These are phyloP conservation scores for Tetranychus piercei DNA, from an alignment of 2,888 invertebrate species.

Conservation along the genomic window DNA sequence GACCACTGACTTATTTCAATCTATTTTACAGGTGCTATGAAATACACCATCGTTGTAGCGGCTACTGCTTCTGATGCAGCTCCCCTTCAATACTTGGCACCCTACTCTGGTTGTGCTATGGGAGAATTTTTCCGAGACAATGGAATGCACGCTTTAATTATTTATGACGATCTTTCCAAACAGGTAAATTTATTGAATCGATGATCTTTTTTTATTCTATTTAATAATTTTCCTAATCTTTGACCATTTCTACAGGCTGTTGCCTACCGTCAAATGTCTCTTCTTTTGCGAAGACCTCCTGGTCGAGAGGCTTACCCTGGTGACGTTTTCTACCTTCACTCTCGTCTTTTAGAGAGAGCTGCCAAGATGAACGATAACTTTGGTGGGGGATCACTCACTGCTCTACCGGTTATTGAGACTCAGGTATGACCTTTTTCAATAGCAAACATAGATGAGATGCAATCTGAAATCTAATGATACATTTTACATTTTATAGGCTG, in stretches of 20 bases:
- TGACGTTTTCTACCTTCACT: slow-evolving; percentile 99
- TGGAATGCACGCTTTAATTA: slow-evolving; percentile 96
- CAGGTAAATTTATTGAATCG: slow-evolving; percentile 38
- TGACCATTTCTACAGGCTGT: slow-evolving; percentile 45
- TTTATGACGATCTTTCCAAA: slow-evolving; percentile 98
- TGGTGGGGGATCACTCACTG: slow-evolving; percentile 91
- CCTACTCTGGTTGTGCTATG: slow-evolving; percentile 99
- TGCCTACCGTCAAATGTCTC: slow-evolving; percentile 96
- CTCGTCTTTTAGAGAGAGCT: slow-evolving; percentile 92
- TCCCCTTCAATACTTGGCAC: slow-evolving; percentile 93
- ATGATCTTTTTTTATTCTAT: background rate
- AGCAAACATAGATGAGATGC: background rate
- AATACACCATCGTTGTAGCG: slow-evolving; percentile 89
- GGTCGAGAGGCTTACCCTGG: slow-evolving; percentile 99
- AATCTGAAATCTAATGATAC: background rate
- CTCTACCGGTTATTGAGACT: slow-evolving; percentile 87
- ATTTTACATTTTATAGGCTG: slow-evolving; percentile 43
- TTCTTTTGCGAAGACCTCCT: slow-evolving; percentile 94
- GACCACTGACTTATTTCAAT: slow-evolving; percentile 28
- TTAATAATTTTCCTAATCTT: background rate
- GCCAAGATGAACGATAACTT: slow-evolving; percentile 91
- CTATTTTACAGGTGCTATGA: slow-evolving; percentile 50
- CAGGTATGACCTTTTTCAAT: slow-evolving; percentile 38
- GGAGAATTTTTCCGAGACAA: slow-evolving; percentile 98
- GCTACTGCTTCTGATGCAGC: slow-evolving; percentile 99